Percentiles rank a stretch among this genome's conserved stretches.
phyloP scores from a whole-genome alignment of 2,113 vertebrate genomes.

The Rhabdomys dilectus region DNA sequence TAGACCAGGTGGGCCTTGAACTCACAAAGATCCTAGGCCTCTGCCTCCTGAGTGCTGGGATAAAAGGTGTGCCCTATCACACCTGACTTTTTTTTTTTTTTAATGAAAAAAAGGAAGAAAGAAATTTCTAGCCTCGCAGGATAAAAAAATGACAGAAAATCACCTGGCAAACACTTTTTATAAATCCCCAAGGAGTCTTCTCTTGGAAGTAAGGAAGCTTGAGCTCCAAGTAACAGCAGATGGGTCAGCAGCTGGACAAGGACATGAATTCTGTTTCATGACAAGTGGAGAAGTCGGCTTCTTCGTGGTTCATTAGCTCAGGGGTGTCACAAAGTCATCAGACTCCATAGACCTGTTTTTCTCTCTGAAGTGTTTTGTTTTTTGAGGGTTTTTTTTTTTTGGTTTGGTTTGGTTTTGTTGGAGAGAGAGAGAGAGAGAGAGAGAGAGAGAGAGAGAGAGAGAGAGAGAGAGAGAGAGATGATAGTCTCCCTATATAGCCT shows the following conservation, averaged over 20 bases:
- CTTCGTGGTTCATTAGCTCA: background rate
- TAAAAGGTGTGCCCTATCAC: background rate
- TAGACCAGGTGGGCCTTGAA: background rate
- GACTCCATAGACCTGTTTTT: background rate
- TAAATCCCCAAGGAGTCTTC: background rate
- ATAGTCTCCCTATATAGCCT: background rate
- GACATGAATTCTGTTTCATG: background rate
- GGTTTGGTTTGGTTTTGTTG: too few relatives aligned
- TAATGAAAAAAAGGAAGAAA: background rate
- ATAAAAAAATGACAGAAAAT: background rate
- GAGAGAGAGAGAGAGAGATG: too few relatives aligned
- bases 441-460: too few relatives aligned
- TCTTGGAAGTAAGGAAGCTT: background rate
- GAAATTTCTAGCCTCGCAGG: background rate
- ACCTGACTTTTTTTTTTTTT: background rate
- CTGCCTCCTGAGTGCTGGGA: background rate
- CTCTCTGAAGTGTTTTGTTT: background rate
- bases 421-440: background rate
- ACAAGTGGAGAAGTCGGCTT: background rate
- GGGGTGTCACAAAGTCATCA: background rate
- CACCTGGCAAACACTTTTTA: background rate
- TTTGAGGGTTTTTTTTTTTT: too few relatives aligned
- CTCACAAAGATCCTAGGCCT: background rate
- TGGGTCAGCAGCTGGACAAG: background rate
- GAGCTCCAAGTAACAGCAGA: background rate